A percentile compares a stretch with the other conserved stretches of the same genome.
These are phyloP conservation scores for Macrotrachela quadricornifera DNA, from an alignment of 1,140 invertebrate species.

Conservation along the genomic window DNA sequence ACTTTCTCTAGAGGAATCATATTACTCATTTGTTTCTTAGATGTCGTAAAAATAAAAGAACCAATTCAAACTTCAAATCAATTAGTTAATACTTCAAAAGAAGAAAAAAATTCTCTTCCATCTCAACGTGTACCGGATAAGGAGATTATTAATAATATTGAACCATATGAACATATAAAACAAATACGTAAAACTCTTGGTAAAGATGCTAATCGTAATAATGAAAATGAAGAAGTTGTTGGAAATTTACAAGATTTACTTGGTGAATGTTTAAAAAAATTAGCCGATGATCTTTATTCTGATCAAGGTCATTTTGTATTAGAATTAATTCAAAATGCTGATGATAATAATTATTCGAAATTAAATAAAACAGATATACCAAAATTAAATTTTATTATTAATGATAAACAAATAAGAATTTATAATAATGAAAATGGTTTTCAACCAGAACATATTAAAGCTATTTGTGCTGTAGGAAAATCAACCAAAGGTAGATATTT, in stretches of 20 bases:
- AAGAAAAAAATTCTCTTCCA: too few species aligned
- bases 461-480: slow-evolving; percentile 27
- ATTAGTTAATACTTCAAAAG: too few species aligned
- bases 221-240: slow-evolving; percentile 1
- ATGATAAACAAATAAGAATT: slow-evolving; percentile 15
- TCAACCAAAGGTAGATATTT: slow-evolving; percentile 30
- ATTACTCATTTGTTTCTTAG: too few species aligned
- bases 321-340: slow-evolving; percentile 26
- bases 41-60: too few species aligned
- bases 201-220: not conserved
- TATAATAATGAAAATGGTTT: slow-evolving; percentile 28
- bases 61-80: too few species aligned
- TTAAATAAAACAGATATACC: too few species aligned
- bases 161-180: too few species aligned
- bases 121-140: too few species aligned
- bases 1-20: too few species aligned
- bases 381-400: slow-evolving; percentile 17
- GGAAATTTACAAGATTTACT: slow-evolving; percentile 4
- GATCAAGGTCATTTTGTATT: slow-evolving; percentile 29
- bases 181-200: slow-evolving; percentile 11
- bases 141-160: too few species aligned
- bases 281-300: slow-evolving; percentile 27
- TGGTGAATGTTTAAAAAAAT: slow-evolving; percentile 10
- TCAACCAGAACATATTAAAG: slow-evolving; percentile 19
- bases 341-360: slow-evolving; percentile 25